Conservation (phyloP, 2,797 vertebrate species). For the Rhinoraja longicauda region DNA sequence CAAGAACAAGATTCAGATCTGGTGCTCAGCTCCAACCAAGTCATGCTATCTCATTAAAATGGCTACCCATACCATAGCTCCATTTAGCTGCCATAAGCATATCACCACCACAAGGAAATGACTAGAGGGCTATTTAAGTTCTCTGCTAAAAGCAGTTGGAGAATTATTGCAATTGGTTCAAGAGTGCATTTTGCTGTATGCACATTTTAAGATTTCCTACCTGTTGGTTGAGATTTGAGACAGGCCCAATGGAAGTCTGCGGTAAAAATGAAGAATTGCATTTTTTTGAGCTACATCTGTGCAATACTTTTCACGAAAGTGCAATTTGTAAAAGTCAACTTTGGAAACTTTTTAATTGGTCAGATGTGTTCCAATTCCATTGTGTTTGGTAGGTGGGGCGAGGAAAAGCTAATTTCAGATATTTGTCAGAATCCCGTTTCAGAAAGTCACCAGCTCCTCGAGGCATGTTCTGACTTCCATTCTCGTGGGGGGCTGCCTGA, state of each 20-base stretch:
- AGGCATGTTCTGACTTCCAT: neutral
- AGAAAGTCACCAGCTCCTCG: neutral
- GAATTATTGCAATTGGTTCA: slow-evolving; percentile 32
- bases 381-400: neutral
- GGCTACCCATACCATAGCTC: neutral
- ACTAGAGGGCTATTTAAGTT: slow-evolving; percentile 9
- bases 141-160: slow-evolving; percentile 26
- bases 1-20: slow-evolving; percentile 16
- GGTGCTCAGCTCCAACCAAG: slow-evolving; percentile 1
- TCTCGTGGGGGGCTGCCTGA: neutral
- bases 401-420: neutral
- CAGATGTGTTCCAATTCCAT: neutral
- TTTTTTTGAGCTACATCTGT: slow-evolving; percentile 34
- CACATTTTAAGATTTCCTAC: slow-evolving; percentile 37
- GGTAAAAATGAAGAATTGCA: slow-evolving; percentile 39
- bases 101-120: slow-evolving; percentile 28
- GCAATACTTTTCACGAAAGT: slow-evolving; percentile 27
- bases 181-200: slow-evolving; percentile 25
- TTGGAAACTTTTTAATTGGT: neutral
- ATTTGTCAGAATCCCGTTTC: neutral
- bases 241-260: slow-evolving; percentile 38
- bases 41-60: slow-evolving; percentile 19
- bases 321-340: slow-evolving; percentile 11
- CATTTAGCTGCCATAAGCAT: slow-evolving; percentile 21
- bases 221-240: slow-evolving; percentile 38